These are phyloP conservation scores for Fabriciana adippe DNA, from an alignment of 2,888 invertebrate genomes.

Conservation along the genomic window DNA sequence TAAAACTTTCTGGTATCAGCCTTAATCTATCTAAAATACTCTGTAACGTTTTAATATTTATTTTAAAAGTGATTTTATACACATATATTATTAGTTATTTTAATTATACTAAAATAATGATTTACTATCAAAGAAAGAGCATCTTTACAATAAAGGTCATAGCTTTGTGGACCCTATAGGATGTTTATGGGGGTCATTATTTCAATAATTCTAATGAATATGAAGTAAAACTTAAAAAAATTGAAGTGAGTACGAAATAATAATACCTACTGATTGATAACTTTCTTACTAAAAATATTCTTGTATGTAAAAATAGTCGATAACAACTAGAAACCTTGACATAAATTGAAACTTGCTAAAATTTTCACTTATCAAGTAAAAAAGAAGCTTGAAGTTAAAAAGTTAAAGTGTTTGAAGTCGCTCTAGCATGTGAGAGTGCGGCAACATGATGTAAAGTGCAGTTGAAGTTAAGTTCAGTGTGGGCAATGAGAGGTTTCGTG, in stretches of 20 bases:
- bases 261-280: too few relatives aligned
- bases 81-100: too few relatives aligned
- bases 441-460: conserved; percentile 31
- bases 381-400: conserved; percentile 9
- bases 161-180: not conserved
- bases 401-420: conserved; percentile 24
- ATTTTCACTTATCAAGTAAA: conserved; percentile 6
- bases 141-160: too few relatives aligned
- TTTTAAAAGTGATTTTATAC: too few relatives aligned
- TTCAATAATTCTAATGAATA: too few relatives aligned
- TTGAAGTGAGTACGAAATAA: too few relatives aligned
- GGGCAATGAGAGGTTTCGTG: conserved; percentile 22
- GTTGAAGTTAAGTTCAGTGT: conserved; percentile 26
- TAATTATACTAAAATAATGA: not conserved
- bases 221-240: too few relatives aligned
- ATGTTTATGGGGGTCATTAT: too few relatives aligned
- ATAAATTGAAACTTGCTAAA: conserved; percentile 1
- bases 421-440: conserved; percentile 27
- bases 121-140: not conserved
- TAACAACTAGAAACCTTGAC: not conserved
- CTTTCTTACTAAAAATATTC: too few relatives aligned
- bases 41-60: not conserved
- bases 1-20: conserved; percentile 7
- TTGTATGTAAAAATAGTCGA: too few relatives aligned
- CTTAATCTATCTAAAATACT: not conserved